Evolutionary conservation across 2,888 invertebrate species (phyloP).

Genomic region (Drosophila macrothrix): DNA sequence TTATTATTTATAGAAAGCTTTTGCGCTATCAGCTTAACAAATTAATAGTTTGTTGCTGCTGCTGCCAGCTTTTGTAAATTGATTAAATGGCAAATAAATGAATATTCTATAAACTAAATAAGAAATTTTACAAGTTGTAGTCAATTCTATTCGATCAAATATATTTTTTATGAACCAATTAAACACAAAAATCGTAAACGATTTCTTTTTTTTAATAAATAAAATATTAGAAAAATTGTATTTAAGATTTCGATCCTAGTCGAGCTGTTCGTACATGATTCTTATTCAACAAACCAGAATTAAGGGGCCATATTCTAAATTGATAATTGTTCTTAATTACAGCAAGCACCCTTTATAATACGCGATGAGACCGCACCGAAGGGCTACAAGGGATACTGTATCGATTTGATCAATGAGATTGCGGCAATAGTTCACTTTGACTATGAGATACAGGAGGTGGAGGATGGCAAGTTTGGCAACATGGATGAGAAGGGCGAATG

Average conservation of each 20-base stretch:
- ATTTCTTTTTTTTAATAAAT: neutral
- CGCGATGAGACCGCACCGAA: slow-evolving; percentile 88
- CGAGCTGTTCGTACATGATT: neutral
- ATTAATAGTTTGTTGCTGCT: neutral
- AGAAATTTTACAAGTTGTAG: neutral
- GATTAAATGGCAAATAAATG: neutral
- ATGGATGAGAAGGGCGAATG: slow-evolving; percentile 95
- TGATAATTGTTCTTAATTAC: slow-evolving; percentile 16
- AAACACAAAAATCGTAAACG: neutral
- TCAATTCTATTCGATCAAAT: neutral
- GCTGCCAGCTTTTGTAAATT: neutral
- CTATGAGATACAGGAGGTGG: slow-evolving; percentile 93
- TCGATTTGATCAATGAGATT: slow-evolving; percentile 96
- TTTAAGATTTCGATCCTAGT: neutral
- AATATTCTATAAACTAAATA: neutral
- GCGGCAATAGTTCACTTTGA: slow-evolving; percentile 94
- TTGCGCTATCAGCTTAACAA: neutral
- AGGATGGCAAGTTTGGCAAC: slow-evolving; percentile 94
- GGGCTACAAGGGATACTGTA: slow-evolving; percentile 95
- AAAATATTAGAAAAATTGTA: neutral
- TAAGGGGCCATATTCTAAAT: neutral
- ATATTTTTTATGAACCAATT: neutral
- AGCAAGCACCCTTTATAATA: slow-evolving; percentile 94
- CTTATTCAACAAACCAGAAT: neutral
- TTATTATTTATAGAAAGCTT: neutral